Evolutionary conservation across 2,113 vertebrate genomes (phyloP), one percentile per base, ranked within the genome.

Genomic region (Eurypyga helias): DNA sequence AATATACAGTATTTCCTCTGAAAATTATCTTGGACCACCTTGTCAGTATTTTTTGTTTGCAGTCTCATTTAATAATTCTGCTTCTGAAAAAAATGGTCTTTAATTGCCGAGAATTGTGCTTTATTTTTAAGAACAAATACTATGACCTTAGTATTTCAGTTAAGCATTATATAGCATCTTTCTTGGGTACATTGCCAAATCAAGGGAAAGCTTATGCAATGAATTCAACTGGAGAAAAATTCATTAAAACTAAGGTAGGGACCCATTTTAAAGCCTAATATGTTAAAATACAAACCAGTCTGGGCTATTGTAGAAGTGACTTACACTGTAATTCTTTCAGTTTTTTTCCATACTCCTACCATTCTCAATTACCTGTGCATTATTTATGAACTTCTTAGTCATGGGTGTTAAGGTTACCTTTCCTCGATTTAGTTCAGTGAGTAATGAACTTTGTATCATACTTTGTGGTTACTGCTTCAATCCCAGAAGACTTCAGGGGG

Each of bases 311-410:
- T 29, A 87, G 46, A 94, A 93, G 21, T 14, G 57, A 75, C 28
- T 72, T 60, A 73, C 31, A 69, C 10, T 61, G 33, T 86, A 67
- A 71, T 93, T 5, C 31, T 86, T 96, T 76, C 51, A 11, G 34
- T 41, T 51, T 61, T 61, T 87, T 52, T n/a, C 24, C 4, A 6
- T 58, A 26, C 28, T 86, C 14, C 36, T 77, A 60, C 43, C 7
- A 17, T 82, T 92, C 62, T 73, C 76, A 90, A 83, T 87, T 76
- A 93, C n/a, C 82, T 34, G 45, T 86, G 17, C 17, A 79, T 84
- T 94, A 79, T 71, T 92, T 91, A 95, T 72, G 36, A 79, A 33
- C 28, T 64, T 76, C 38, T 90, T 94, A 64, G 82, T 94, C 17
- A 49, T 51, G 34, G 6, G 7, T 46, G 10, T 69, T 67, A 66